Base-by-base conservation (phyloP, 2,797 vertebrate species). In the Malacoctenus gilli region DNA sequence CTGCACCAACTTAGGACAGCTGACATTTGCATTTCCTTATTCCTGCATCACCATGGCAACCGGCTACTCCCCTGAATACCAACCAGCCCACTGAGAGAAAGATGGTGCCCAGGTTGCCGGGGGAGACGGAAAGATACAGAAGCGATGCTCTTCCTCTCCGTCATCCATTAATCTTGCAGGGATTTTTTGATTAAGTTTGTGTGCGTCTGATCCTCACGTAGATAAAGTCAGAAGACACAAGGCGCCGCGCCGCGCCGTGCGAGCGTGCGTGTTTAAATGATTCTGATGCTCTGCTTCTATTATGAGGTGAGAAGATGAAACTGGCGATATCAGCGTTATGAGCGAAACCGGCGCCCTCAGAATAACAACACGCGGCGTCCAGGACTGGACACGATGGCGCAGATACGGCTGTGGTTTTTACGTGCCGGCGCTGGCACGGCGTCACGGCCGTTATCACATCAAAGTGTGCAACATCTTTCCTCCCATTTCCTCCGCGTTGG, bases 11-110 rank as follows among this genome's bases (percentile, higher is more conserved):
- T 83, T 85, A 83, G 73, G 78, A 84, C 74, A 74, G 83, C 79
- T 87, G 82, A 88, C 87, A 82, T 89, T 87, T 83, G 85, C 84
- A 86, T 91, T 84, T 89, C 75, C 77, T 87, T 85, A 85, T 81
- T 83, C 82, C 75, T 72, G 75, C 16, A 40, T 89, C 71, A 54
- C 89, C 84, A 87, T 90, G 37, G 89, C 75, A 90, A 87, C 87
- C 16, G 32, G 76, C 81, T 82, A 86, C 86, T 89, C 87, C 77
- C 79, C 67, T 85, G 86, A 90, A 89, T 88, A 88, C 78, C 81
- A 88, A 91, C 83, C 81, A 85, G 72, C 48, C 80, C 71, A 47
- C 59, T 56, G 76, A 75, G 77, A 75, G 61, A 65, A 67, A 59
- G 64, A 82, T 68, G 67, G 51, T 49, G 59, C 46, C 60, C 68